phyloP scores from a whole-genome alignment of 2,113 vertebrate species.

The Tachuris rubrigastra region DNA sequence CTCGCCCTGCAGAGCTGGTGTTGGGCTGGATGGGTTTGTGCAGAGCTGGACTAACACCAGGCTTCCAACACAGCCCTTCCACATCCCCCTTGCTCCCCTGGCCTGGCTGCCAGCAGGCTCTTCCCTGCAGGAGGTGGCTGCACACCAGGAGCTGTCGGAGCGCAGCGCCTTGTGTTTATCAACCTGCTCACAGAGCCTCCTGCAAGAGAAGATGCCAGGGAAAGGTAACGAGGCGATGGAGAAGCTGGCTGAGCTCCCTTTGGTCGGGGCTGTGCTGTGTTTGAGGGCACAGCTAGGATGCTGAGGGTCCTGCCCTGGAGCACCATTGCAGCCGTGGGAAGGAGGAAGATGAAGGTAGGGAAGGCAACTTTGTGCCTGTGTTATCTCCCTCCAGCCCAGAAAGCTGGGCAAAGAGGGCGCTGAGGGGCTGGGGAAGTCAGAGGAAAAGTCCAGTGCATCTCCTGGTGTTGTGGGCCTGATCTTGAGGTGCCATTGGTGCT shows the following conservation, averaged over 20 bases:
- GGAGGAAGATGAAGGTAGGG: neutral
- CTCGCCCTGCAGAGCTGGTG: neutral
- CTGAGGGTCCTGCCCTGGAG: accelerated
- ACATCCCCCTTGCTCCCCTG: accelerated
- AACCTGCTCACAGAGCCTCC: neutral
- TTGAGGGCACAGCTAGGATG: neutral
- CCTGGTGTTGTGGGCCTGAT: neutral
- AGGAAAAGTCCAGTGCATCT: neutral
- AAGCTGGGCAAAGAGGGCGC: neutral
- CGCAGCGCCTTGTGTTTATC: accelerated
- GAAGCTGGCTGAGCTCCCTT: neutral
- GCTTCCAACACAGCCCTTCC: accelerated
- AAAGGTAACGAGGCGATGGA: neutral
- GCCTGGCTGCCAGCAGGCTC: accelerated
- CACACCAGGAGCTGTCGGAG: neutral
- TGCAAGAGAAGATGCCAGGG: neutral
- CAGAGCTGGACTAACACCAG: neutral
- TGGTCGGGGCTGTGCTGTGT: accelerated
- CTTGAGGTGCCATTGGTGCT: neutral
- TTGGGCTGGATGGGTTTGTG: neutral
- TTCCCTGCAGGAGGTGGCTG: neutral
- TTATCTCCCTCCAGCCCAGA: neutral
- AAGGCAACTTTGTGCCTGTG: accelerated
- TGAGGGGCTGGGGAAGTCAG: neutral
- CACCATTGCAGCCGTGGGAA: accelerated